Base-by-base conservation (phyloP, 2,888 invertebrate species). In the Dicycla oo region DNA sequence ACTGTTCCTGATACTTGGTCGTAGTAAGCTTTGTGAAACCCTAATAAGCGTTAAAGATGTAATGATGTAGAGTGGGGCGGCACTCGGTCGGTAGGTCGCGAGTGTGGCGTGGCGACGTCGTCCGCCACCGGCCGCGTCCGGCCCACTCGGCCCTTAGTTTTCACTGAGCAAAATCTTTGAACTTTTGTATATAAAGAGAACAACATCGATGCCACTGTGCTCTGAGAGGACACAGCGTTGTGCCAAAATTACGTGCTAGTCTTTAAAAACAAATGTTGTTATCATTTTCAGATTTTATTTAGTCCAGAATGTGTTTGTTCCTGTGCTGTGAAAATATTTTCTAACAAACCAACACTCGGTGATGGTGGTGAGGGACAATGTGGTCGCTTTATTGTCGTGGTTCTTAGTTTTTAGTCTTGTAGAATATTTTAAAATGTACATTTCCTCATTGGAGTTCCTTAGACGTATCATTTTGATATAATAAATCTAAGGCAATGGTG, bases 241-340 rank as follows among this genome's bases (percentile, higher is more conserved):
- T 96, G 96, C 96, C 96, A 96, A 96, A 96, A 95, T 96, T 95
- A 93, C 91, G 94, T 95, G 92, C 96, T 96, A 96, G 96, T 96
- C 96, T 94, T 92, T 91, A 91, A 92, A 94, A 94, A 91, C 90
- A 93, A 94, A 94, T 93, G 94, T 95, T 96, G 95, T 96, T 95
- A 95, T 95, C 93, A 93, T 94, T 94, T 95, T 95, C 95, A 96
- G 94, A 96, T 96, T 96, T 96, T 95, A 96, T 95, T 95, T 94
- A 95, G 94, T 95, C 95, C 95, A 94, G 93, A 95, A 95, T 95
- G 93, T 92, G 94, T 96, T 95, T 95, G 95, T 94, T 94, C 93
- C 93, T 94, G 95, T 92, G 95, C 95, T 95, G 95, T 95, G 95
- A 95, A 92, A 93, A 92, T 92, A 89, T 91, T 92, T 92, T 91